Conservation (phyloP, 2,888 invertebrate species). For the Sinelater perroti region DNA sequence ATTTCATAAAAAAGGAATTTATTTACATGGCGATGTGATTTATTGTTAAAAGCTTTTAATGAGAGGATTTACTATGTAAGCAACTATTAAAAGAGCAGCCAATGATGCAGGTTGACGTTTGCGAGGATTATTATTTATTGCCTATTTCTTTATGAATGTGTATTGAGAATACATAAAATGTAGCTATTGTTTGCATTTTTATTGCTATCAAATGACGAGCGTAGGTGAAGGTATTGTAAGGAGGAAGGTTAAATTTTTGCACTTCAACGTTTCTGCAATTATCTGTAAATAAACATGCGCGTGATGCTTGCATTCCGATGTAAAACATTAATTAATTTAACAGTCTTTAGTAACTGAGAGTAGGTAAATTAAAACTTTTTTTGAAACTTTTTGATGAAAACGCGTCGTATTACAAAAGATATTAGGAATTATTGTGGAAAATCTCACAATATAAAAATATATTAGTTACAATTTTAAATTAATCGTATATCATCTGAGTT, state of each 20-base stretch:
- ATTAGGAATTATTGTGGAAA: too few relatives aligned
- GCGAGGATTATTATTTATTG: slow-evolving; percentile 50
- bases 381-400: too few relatives aligned
- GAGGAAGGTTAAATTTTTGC: slow-evolving; percentile 17
- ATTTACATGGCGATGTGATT: slow-evolving; percentile 31
- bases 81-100: slow-evolving; percentile 35
- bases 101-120: slow-evolving; percentile 39
- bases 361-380: too few relatives aligned
- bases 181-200: slow-evolving; percentile 42
- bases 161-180: slow-evolving; percentile 45
- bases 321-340: too few relatives aligned
- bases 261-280: not conserved
- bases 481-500: too few relatives aligned
- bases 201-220: slow-evolving; percentile 18
- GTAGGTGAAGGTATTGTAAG: slow-evolving; percentile 10
- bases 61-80: slow-evolving; percentile 40
- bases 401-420: too few relatives aligned
- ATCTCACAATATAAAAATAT: too few relatives aligned
- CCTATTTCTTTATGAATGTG: slow-evolving; percentile 47
- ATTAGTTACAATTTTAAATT: too few relatives aligned
- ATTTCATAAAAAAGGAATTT: slow-evolving; percentile 12
- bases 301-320: too few relatives aligned
- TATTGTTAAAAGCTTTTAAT: slow-evolving; percentile 39
- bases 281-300: too few relatives aligned
- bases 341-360: too few relatives aligned